phyloP scores from a whole-genome alignment of 2,797 vertebrate genomes.

The Helarctos malayanus region DNA sequence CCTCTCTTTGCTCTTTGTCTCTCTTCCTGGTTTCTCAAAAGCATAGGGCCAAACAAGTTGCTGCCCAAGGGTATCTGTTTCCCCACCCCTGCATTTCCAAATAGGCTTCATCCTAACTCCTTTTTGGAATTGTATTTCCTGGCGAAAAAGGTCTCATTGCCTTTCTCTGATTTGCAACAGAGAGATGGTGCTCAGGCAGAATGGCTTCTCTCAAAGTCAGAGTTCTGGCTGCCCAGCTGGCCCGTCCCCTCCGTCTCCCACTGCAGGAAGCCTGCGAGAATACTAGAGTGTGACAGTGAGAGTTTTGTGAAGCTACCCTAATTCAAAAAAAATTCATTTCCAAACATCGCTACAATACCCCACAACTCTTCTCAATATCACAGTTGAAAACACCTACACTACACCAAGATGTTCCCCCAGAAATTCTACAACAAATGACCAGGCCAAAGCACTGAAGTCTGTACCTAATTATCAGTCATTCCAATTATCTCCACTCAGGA shows the following conservation, averaged over 20 bases:
- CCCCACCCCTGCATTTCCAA: no score
- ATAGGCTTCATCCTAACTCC: not conserved
- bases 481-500: not conserved
- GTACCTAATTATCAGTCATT: not conserved
- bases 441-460: not conserved
- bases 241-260: no score
- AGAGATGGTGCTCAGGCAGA: not conserved
- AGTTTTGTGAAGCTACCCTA: not conserved
- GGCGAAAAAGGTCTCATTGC: not conserved
- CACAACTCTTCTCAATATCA: not conserved
- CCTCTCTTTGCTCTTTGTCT: not conserved
- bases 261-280: not conserved
- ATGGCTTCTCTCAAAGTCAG: not conserved
- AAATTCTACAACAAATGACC: not conserved
- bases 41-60: not conserved
- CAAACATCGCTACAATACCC: not conserved
- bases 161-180: not conserved
- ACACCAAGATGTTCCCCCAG: not conserved
- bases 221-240: accelerated
- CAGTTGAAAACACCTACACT: not conserved
- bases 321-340: not conserved
- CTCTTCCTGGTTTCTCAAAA: not conserved
- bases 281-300: not conserved
- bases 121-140: not conserved
- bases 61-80: not conserved